A percentile compares a stretch with the other conserved stretches of the same genome.
Evolutionary conservation across 2,797 vertebrate species (phyloP).

Genomic region (Carduelis carduelis): DNA sequence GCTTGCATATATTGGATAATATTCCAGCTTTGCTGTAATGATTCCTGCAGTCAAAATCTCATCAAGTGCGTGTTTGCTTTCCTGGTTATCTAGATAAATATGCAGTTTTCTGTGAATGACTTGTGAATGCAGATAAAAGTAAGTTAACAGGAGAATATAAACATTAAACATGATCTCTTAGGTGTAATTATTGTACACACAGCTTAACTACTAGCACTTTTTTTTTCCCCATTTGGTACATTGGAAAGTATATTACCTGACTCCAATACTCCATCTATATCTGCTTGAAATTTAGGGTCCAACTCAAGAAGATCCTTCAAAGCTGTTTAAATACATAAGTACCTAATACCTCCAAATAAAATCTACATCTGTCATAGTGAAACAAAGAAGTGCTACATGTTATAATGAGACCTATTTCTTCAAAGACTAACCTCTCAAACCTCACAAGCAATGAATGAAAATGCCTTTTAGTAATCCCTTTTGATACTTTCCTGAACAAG

Average conservation of each 20-base stretch:
- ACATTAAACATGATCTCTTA: not conserved
- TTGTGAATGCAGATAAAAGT: not conserved
- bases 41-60: not conserved
- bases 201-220: not conserved
- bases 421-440: not conserved
- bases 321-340: not conserved
- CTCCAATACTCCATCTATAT: not conserved
- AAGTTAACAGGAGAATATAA: not conserved
- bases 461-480: not conserved
- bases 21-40: not conserved
- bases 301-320: not conserved
- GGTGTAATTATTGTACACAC: not conserved
- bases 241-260: not conserved
- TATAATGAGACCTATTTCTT: not conserved
- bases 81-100: slow-evolving; percentile 3
- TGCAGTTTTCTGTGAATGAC: not conserved
- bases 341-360: not conserved
- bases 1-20: not conserved
- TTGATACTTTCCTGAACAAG: not conserved
- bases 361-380: not conserved
- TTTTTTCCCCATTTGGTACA: rapidly evolving
- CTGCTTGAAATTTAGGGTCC: not conserved
- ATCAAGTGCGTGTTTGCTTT: not conserved
- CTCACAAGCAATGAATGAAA: not conserved
- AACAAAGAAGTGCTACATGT: not conserved